Conservation (phyloP, 2,797 vertebrate genomes). For the Rachycentron canadum region DNA sequence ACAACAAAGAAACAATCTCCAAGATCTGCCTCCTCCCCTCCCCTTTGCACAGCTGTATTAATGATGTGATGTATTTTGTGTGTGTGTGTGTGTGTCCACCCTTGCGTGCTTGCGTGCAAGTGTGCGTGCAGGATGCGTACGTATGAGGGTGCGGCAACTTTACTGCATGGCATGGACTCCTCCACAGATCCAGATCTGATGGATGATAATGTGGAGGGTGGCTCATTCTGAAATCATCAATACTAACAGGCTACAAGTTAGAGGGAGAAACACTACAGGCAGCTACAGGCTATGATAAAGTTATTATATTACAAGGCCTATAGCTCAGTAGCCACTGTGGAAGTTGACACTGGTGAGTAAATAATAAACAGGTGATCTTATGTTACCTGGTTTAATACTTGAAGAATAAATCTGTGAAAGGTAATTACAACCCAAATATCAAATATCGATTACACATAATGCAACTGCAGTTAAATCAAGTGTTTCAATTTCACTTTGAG, state of each 20-base stretch:
- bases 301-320: constrained; percentile 11
- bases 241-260: neutral
- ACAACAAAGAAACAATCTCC: constrained; percentile 45
- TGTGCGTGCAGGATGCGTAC: constrained; percentile 61
- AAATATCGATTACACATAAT: neutral
- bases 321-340: constrained; percentile 6
- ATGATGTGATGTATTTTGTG: constrained; percentile 32
- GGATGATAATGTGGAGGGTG: constrained; percentile 26
- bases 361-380: constrained; percentile 23
- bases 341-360: constrained; percentile 30
- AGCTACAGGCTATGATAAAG: constrained; percentile 33
- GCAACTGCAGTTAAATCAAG: neutral
- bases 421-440: neutral
- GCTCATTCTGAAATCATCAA: neutral
- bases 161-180: constrained; percentile 75
- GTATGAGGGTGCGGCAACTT: constrained; percentile 83
- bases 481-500: constrained; percentile 3
- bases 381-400: neutral
- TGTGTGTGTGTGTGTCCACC: constrained; percentile 30
- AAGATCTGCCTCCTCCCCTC: constrained; percentile 34
- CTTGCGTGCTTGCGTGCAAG: constrained; percentile 65
- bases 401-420: constrained; percentile 3
- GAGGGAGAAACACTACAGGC: neutral
- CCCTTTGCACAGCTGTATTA: constrained; percentile 22
- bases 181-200: constrained; percentile 55